Conservation (phyloP, 2,888 invertebrate species). For the Lymantria monacha region DNA sequence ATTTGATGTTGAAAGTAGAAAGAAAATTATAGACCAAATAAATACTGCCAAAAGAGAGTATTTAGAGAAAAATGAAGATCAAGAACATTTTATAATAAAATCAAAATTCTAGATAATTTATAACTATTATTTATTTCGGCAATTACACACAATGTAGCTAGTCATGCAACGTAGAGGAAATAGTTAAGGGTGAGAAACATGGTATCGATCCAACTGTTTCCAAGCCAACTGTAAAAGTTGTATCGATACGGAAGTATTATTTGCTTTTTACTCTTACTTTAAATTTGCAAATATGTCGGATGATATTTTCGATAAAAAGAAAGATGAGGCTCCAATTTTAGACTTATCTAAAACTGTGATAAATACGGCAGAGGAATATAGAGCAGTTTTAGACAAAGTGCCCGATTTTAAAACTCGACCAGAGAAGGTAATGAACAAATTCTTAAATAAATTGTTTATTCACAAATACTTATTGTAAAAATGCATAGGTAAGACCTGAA, state of each 20-base stretch:
- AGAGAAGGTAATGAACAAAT: constrained; percentile 85
- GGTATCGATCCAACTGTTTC: constrained; percentile 65
- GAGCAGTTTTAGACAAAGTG: constrained; percentile 91
- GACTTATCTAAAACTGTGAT: constrained; percentile 91
- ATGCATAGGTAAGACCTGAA: constrained; percentile 85
- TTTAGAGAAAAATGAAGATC: constrained; percentile 54
- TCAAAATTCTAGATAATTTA: constrained; percentile 38
- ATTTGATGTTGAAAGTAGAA: constrained; percentile 63
- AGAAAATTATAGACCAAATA: constrained; percentile 64
- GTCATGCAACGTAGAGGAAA: constrained; percentile 56
- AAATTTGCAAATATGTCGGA: constrained; percentile 82
- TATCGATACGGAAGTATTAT: constrained; percentile 48
- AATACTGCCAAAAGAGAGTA: constrained; percentile 62
- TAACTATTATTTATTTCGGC: constrained; percentile 19
- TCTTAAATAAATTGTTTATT: constrained; percentile 4
- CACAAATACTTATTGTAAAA: constrained; percentile 17
- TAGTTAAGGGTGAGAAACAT: constrained; percentile 14
- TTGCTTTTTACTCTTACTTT: constrained; percentile 28
- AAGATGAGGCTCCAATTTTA: constrained; percentile 91
- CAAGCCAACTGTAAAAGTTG: constrained; percentile 47
- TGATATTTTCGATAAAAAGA: constrained; percentile 92
- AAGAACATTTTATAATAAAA: constrained; percentile 49
- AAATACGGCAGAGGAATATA: constrained; percentile 91
- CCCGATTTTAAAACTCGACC: constrained; percentile 95
- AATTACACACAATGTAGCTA: constrained; percentile 41